These are phyloP conservation scores for Lepus europaeus DNA, from an alignment of 2,113 vertebrate species.

Conservation along the genomic window DNA sequence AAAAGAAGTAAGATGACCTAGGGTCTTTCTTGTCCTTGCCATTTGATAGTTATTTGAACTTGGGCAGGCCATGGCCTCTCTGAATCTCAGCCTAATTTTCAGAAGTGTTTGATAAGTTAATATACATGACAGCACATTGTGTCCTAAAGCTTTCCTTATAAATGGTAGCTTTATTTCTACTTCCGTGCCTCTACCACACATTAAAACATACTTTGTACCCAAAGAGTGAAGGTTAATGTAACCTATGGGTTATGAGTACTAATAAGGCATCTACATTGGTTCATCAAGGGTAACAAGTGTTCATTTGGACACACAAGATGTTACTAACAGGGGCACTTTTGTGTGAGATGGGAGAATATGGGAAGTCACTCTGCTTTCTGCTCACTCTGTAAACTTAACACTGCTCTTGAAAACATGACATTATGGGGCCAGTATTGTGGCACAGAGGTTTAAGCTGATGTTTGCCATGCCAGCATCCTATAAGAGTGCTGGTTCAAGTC, in stretches of 20 bases:
- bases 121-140: neutral
- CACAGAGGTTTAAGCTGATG: no score
- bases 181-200: neutral
- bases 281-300: neutral
- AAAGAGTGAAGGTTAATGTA: neutral
- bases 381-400: conserved; percentile 3
- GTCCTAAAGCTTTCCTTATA: neutral
- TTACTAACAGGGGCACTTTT: neutral
- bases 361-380: neutral
- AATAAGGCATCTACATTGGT: neutral
- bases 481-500: no score
- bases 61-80: neutral
- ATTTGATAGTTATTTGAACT: neutral
- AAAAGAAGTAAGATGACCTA: neutral
- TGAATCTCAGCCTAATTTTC: neutral
- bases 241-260: neutral
- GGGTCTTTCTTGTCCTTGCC: neutral
- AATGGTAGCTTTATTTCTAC: neutral
- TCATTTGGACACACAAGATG: neutral
- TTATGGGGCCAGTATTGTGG: no score
- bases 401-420: neutral
- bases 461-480: no score
- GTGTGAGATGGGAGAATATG: neutral
- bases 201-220: neutral
- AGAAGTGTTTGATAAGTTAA: neutral